phyloP scores from a whole-genome alignment of 2,888 invertebrate species.

The Melangyna quadrimaculata region DNA sequence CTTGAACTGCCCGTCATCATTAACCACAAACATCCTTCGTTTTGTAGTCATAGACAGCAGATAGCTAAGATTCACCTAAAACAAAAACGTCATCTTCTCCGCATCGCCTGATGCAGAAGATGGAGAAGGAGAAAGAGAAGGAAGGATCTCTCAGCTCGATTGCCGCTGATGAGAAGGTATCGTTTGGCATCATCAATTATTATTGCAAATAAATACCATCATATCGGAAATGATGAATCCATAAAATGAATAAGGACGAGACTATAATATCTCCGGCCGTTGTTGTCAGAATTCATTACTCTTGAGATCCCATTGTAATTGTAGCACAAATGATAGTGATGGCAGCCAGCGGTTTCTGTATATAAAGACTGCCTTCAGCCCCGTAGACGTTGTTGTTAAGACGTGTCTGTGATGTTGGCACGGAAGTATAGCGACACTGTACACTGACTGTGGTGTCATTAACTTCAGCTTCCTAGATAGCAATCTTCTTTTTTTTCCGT shows the following conservation, averaged over 20 bases:
- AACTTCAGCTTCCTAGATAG: conserved; percentile 31
- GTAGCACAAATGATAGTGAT: neutral
- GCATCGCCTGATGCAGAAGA: conserved; percentile 18
- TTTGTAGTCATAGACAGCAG: conserved; percentile 33
- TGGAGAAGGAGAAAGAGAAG: neutral
- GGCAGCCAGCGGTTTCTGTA: neutral
- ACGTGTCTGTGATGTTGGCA: conserved; percentile 14
- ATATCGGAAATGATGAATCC: conserved; percentile 72
- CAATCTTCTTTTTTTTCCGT: neutral
- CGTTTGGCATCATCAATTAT: conserved; percentile 70
- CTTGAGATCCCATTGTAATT: conserved; percentile 47
- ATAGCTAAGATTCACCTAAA: conserved; percentile 58
- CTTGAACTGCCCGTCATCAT: conserved; percentile 58
- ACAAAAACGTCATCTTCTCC: conserved; percentile 55
- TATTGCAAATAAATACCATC: conserved; percentile 72
- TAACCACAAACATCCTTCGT: conserved; percentile 57
- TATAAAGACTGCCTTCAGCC: neutral
- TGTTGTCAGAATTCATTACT: conserved; percentile 69
- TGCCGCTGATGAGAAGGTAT: conserved; percentile 34
- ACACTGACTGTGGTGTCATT: conserved; percentile 40
- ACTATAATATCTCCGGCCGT: conserved; percentile 63
- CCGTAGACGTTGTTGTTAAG: neutral
- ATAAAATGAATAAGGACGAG: conserved; percentile 69
- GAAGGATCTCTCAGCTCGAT: neutral
- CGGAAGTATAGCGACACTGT: conserved; percentile 8